These are phyloP conservation scores for Ptilonorhynchus violaceus DNA, from an alignment of 2,113 vertebrate genomes.

Conservation along the genomic window DNA sequence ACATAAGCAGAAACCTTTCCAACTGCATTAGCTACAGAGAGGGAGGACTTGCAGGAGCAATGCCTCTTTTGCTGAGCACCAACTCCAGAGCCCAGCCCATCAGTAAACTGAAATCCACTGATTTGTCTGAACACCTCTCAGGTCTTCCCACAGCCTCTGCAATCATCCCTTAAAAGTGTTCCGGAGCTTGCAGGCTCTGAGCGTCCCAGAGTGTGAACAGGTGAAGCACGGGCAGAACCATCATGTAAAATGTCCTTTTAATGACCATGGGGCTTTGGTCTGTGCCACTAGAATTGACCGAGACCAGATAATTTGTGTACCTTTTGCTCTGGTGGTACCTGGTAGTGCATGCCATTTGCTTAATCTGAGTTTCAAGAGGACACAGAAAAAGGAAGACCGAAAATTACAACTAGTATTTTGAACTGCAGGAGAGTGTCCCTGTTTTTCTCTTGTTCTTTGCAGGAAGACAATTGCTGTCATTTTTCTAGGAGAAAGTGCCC, in stretches of 20 bases:
- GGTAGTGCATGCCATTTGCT: background rate
- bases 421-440: background rate
- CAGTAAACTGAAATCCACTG: background rate
- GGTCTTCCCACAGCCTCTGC: background rate
- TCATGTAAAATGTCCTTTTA: background rate
- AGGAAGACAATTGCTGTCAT: constrained; percentile 30
- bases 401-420: background rate
- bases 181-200: background rate
- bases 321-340: background rate
- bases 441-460: background rate
- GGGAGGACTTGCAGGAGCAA: background rate
- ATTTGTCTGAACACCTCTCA: background rate
- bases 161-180: background rate
- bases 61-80: background rate
- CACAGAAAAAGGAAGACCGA: background rate
- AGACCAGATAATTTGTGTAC: background rate
- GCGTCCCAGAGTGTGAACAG: background rate
- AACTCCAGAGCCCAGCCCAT: background rate
- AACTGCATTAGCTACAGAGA: background rate
- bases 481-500: background rate
- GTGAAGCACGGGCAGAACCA: background rate
- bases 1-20: background rate
- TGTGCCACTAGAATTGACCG: background rate
- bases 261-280: background rate
- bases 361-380: background rate